phyloP scores from a whole-genome alignment of 2,113 vertebrate genomes.

The Psophia crepitans region DNA sequence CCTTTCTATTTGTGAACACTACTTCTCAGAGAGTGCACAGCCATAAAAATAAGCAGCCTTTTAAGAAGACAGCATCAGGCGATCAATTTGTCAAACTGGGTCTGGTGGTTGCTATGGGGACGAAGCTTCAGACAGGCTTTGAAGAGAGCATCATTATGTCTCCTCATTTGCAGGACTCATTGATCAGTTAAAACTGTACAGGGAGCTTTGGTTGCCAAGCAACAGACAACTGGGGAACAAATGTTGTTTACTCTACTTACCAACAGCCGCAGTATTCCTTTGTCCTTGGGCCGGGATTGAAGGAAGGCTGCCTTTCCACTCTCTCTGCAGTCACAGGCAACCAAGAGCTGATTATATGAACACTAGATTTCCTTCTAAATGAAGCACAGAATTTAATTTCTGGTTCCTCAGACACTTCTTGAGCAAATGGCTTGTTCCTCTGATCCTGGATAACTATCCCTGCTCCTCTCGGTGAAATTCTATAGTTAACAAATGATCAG shows the following conservation, averaged over 20 bases:
- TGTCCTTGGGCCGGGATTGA: slow-evolving; percentile 31
- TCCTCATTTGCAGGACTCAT: slow-evolving; percentile 59
- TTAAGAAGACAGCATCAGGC: slow-evolving; percentile 29
- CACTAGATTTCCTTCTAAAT: slow-evolving; percentile 35
- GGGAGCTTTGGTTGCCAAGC: slow-evolving; percentile 57
- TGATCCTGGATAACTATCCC: not conserved
- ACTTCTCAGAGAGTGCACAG: not conserved
- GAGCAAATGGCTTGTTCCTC: not conserved
- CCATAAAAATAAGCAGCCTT: slow-evolving; percentile 4
- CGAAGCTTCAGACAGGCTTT: slow-evolving; percentile 40
- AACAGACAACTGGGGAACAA: slow-evolving; percentile 53
- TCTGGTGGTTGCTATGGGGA: slow-evolving; percentile 73
- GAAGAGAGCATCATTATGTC: slow-evolving; percentile 58
- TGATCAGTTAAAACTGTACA: slow-evolving; percentile 63
- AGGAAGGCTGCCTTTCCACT: not conserved
- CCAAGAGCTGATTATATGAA: not conserved
- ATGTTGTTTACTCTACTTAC: slow-evolving; percentile 54
- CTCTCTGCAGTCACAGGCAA: not conserved
- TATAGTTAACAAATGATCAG: not conserved
- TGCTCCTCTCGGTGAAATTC: not conserved
- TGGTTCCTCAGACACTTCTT: not conserved
- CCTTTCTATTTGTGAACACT: not conserved
- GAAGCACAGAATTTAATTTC: slow-evolving; percentile 15
- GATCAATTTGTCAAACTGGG: slow-evolving; percentile 39
- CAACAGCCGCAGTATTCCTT: slow-evolving; percentile 30